Base-by-base conservation (phyloP, 2,797 vertebrate genomes). In the Chelon auratus region DNA sequence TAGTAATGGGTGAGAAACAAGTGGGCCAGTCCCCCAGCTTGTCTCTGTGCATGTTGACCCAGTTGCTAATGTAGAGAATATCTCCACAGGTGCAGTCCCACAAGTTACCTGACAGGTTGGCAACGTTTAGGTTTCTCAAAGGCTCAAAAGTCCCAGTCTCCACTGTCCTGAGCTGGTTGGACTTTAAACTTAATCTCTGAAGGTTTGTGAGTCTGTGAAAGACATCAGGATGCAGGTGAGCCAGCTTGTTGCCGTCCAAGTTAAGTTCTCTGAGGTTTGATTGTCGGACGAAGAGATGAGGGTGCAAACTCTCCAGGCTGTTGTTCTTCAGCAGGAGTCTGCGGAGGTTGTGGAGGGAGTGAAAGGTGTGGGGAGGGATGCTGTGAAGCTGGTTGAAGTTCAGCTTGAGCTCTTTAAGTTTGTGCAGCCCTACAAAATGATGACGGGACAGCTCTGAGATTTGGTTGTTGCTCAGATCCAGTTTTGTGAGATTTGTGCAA, bases 241-340 rank as follows among this genome's bases (percentile, higher is more conserved):
- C 17, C 22, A 94, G 75, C 12, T 68, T 30, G 68, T 94, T 94
- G 20, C 48, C 81, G 3, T 92, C 91, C 68, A 94, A 26, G 67
- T 92, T 68, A 5, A 94, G 86, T 11, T 93, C 86, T 14, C 60
- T 68, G 15, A 93, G 83, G 8, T 75, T 77, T 0, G 10, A 51
- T 13, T 90, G 78, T 8, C 3, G 18, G 2, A 20, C 55, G 51
- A 93, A 90, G 64, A 91, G 69, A 39, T 20, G 50, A 11, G 51
- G 18, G 8, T 72, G 48, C 12, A 94, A 54, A 18, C 22, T 24
- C 0, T 13, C 47, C 53, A 94, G 63, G 33, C 63, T 63, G 85
- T 93, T 94, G 75, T 89, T 86, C 53, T 88, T 88, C 15, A 94
- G 82, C 26, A 66, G 75, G 7, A 94, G 88, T 18, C 45, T 86